Percentiles rank a stretch among this genome's conserved stretches.
Evolutionary conservation across 2,797 vertebrate species (phyloP).

Genomic region (Protosalanx chinensis): DNA sequence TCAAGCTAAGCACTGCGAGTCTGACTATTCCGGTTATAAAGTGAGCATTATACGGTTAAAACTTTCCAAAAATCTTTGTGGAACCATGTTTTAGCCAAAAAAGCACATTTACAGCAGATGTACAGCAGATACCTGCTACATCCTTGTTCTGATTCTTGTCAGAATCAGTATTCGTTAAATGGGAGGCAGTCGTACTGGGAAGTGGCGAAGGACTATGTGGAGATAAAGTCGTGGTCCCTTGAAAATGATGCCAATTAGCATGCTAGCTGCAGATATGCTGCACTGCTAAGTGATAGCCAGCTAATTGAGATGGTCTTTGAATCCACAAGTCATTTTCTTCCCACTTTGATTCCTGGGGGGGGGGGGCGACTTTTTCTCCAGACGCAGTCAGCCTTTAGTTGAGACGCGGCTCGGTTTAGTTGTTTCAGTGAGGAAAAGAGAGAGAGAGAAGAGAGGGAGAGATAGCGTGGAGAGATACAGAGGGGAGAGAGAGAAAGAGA

Average conservation of each 20-base stretch:
- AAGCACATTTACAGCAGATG: too few species aligned
- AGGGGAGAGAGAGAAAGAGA: background rate
- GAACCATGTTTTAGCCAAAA: too few species aligned
- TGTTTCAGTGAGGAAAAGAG: background rate
- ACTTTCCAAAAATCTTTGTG: too few species aligned
- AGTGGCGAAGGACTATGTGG: background rate
- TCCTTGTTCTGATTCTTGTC: too few species aligned
- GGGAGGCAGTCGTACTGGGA: too few species aligned
- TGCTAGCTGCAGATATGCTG: constrained; percentile 9
- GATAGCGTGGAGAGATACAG: too few species aligned
- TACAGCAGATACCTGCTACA: too few species aligned
- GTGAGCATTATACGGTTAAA: too few species aligned
- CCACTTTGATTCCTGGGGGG: background rate
- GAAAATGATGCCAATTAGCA: constrained; percentile 42
- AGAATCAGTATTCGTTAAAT: too few species aligned
- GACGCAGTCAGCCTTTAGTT: too few species aligned
- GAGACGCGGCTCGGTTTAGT: background rate
- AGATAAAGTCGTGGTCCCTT: constrained; percentile 16
- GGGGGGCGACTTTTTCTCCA: background rate
- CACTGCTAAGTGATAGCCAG: constrained; percentile 27
- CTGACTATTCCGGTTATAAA: too few species aligned
- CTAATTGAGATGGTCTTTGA: constrained; percentile 8
- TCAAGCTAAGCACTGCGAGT: too few species aligned
- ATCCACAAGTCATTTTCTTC: background rate
- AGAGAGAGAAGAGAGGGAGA: background rate